Evolutionary conservation across 2,797 vertebrate genomes (phyloP), one percentile per base, ranked within the genome.

Genomic region (Epinephelus awoara): DNA sequence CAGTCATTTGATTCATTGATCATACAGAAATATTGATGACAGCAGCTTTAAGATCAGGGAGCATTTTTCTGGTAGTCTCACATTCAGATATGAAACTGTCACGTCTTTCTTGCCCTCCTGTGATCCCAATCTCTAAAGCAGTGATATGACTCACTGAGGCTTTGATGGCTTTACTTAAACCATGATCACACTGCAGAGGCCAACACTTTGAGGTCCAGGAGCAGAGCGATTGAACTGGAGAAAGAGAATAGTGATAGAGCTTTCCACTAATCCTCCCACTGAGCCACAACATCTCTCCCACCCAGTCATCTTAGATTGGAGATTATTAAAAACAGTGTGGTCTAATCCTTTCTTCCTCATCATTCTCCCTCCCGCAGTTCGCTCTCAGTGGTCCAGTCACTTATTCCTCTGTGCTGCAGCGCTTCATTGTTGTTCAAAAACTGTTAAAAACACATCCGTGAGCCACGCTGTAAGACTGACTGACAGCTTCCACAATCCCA

Each of bases 201-300:
- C 18, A 10, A 67, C 44, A 61, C 49, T 74, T 56, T 38, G 69
- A 75, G 58, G 66, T 75, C 55, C n/a, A 51, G 63, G 23, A 66
- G 11, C 68, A 68, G 8, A 40, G 46, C 13, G 17, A 55, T 17
- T 40, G 18, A 79, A 47, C 49, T 56, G 61, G 51, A 69, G 55
- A 74, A 58, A 77, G 51, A 57, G 15, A 49, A 42, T 52, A 66
- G 25, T 52, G 82, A 77, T 25, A 72, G 56, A 82, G 77, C 71
- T 67, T 47, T 67, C 25, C 61, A 77, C 69, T 90, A 91, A 94
- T 92, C 87, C 69, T 77, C 72, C 52, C 19, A 56, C 79, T 81
- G 79, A 89, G 56, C 59, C 75, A 67, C 72, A 83, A 74, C 70
- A 86, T 85, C 75, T 75, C 71, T 70, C n/a, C 75, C 63, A 80